Percentiles rank a stretch among this genome's conserved stretches.
Evolutionary conservation across 1,140 invertebrate genomes (phyloP).

Genomic region (Heliconius melpomene): DNA sequence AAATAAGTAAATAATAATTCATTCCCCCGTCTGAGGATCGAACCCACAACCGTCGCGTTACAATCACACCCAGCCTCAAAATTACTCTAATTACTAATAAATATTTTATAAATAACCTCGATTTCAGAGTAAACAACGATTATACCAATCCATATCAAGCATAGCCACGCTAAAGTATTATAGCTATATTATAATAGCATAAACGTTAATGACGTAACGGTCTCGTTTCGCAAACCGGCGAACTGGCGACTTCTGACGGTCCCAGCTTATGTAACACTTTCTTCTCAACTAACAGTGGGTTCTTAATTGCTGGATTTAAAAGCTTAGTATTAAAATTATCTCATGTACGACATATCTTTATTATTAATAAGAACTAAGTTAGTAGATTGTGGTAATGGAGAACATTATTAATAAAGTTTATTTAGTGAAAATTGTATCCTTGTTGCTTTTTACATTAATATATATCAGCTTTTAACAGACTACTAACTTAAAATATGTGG

Average conservation of each 20-base stretch:
- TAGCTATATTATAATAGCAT: constrained; percentile 14
- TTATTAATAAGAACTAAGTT: background rate
- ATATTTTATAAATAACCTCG: background rate
- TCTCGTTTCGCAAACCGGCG: constrained; percentile 52
- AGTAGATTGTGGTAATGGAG: background rate
- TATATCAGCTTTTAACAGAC: no score
- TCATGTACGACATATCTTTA: background rate
- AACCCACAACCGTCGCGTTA: no score
- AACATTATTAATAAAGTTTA: background rate
- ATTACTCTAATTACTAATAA: no score
- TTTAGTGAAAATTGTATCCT: background rate
- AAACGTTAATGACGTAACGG: constrained; percentile 47
- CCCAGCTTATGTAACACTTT: constrained; percentile 52
- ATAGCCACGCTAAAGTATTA: background rate
- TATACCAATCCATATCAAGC: background rate
- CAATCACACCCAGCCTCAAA: no score
- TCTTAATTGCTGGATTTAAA: background rate
- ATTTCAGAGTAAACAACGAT: background rate
- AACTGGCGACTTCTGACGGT: constrained; percentile 38
- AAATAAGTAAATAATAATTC: no score
- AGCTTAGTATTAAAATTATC: background rate
- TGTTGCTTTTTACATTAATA: background rate
- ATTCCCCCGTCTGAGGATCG: no score
- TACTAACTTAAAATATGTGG: no score
- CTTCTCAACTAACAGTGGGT: constrained; percentile 33